These are phyloP conservation scores for Netelia melanura DNA, from an alignment of 2,888 invertebrate genomes.

Conservation along the genomic window DNA sequence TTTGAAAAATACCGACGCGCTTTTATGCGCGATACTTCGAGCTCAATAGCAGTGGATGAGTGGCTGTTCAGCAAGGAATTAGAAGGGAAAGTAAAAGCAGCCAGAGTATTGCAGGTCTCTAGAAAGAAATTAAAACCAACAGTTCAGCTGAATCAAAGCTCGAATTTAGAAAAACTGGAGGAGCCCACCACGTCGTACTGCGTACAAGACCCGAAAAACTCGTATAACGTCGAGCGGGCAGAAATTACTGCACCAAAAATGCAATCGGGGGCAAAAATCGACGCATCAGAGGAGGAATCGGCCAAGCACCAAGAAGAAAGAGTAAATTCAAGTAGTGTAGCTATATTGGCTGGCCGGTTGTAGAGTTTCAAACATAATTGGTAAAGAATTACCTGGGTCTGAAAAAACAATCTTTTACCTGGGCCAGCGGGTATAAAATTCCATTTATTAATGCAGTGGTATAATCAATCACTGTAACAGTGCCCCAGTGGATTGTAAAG, in stretches of 20 bases:
- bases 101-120: slow-evolving; percentile 43
- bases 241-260: too few species aligned
- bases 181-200: slow-evolving; percentile 40
- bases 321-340: too few species aligned
- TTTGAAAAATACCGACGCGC: slow-evolving; percentile 59
- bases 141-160: not conserved
- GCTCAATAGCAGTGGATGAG: slow-evolving; percentile 22
- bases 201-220: slow-evolving; percentile 2
- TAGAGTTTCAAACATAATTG: too few species aligned
- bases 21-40: slow-evolving; percentile 48
- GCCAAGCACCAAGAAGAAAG: too few species aligned
- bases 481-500: slow-evolving; percentile 40
- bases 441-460: slow-evolving; percentile 38
- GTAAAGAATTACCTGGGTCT: too few species aligned
- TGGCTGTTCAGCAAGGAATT: slow-evolving; percentile 41
- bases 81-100: slow-evolving; percentile 46
- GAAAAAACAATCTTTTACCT: slow-evolving; percentile 51
- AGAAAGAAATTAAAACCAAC: slow-evolving; percentile 37
- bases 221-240: slow-evolving; percentile 37
- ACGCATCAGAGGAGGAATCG: too few species aligned
- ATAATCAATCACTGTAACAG: not conserved
- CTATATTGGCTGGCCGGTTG: too few species aligned
- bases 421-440: slow-evolving; percentile 63
- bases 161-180: slow-evolving; percentile 61
- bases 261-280: too few species aligned